Base-by-base conservation (phyloP, 2,113 vertebrate genomes). In the Tetraodon nigroviridis region DNA sequence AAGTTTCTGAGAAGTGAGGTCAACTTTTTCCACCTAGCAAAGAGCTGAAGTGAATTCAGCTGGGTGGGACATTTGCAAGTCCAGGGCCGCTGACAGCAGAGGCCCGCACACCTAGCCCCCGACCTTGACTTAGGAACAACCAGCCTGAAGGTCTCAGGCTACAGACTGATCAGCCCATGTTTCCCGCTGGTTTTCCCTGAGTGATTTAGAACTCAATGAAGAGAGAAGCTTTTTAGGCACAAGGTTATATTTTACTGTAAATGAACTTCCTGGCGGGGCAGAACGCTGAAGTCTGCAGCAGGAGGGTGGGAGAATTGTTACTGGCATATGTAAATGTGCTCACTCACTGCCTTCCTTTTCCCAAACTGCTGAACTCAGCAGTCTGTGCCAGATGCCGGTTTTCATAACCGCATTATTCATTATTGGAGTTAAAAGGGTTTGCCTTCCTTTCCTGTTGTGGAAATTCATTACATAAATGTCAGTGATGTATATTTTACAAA, bases 21-120 rank as follows among this genome's bases (percentile, higher is more conserved):
- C 47, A 46, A 42, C 27, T 15, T 7, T 20, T 68, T 51, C 24
- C 24, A 50, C 58, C 66, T n/a, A 22, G 27, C 4, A 27, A 27
- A 27, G 24, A 27, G 24, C 24, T 27, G 24, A 27, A 27, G 5
- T 27, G 24, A 27, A 27, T 27, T 27, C 24, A 27, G 24, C 24
- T 27, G 32, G 32, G 32, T 11, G 3, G 32, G 32, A 11, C 32
- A 37, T 37, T 11, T 3, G 12, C 7, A 37, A 12, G 32, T 37
- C 8, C 32, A 37, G 67, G 57, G 57, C 60, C 68, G 40, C 50
- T 78, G 62, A 83, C 67, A 80, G 73, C 67, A 71, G 12, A 37
- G 2, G 32, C 32, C 32, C 32, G 32, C 8, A 11, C 32, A 37
- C 32, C 32, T 37, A 11, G 32, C 11, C 8, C 12, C 12, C 11